Base-by-base conservation (phyloP, 2,888 invertebrate genomes). In the Noctua janthe region DNA sequence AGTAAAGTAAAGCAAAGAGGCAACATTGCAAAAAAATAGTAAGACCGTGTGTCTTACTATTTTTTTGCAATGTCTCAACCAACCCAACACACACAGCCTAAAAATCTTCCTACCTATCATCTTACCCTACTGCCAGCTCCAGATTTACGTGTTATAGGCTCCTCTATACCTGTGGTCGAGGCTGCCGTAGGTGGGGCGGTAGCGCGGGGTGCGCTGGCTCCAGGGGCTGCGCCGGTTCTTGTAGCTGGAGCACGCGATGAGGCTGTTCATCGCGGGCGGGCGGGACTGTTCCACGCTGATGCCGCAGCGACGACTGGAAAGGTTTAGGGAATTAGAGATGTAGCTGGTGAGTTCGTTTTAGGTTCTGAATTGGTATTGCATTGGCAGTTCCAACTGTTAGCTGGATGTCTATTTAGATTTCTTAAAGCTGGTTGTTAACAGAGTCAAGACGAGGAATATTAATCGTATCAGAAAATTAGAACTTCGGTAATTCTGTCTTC, bases 221-320 rank as follows among this genome's bases (percentile, higher is more conserved):
- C 97, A 97, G 0, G 97, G 97, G 74, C 95, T 95, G n/a, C 95
- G 93, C 0, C 97, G 97, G 94, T 98, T 98, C 93, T 98, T 98
- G 96, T 98, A 98, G 94, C 98, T 98, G 94, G 98, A 98, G 96
- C 98, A 98, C 0, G 98, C 98, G 82, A 98, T 98, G 82, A 98
- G 95, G 80, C 98, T 98, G 95, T 98, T 98, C 98, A 98, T 98
- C 74, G 97, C 98, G n/a, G 97, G 97, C 0, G 98, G 98, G 62
- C 98, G 96, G 66, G 97, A 97, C 84, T 97, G 97, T 91, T 98
- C 98, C 88, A 98, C 97, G 77, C 97, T 97, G 89, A 98, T 97
- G 80, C 97, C 96, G 83, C 93, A 96, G 29, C 94, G 95, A 79
- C 92, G 94, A 83, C 97, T 97, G 90, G 64, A 71, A 67, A 76